Evolutionary conservation across 1,140 invertebrate genomes (phyloP).

Genomic region (Neomicropteryx cornuta): DNA sequence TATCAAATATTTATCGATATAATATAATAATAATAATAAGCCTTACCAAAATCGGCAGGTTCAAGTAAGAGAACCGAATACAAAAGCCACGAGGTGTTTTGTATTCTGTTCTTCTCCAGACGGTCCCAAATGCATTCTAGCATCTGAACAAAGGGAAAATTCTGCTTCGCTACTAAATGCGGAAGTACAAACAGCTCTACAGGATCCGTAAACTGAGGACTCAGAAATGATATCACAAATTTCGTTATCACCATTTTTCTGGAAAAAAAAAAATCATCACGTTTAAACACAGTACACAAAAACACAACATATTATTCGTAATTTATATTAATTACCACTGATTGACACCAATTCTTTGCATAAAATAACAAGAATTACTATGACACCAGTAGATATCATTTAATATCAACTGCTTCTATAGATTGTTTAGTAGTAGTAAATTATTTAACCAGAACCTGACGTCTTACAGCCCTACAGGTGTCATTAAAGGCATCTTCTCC

Average conservation of each 20-base stretch:
- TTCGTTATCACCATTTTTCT: slow-evolving; percentile 34
- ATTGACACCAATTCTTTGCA: too few relatives aligned
- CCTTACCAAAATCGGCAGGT: slow-evolving; percentile 49
- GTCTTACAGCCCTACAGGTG: too few relatives aligned
- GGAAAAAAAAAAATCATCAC: slow-evolving; percentile 17
- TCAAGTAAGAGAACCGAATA: slow-evolving; percentile 54
- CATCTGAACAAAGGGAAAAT: slow-evolving; percentile 41
- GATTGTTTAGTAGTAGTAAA: too few relatives aligned
- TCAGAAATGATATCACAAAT: slow-evolving; percentile 40
- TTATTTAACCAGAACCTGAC: too few relatives aligned
- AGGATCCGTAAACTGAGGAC: slow-evolving; percentile 40
- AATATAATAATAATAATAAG: slow-evolving; percentile 7
- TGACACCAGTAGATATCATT: too few relatives aligned
- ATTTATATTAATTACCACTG: too few relatives aligned
- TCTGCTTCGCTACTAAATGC: slow-evolving; percentile 26
- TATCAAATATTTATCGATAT: too few relatives aligned
- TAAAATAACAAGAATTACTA: too few relatives aligned
- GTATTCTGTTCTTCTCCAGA: slow-evolving; percentile 18
- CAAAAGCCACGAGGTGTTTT: slow-evolving; percentile 34
- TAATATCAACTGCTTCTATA: too few relatives aligned
- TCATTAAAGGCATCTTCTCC: too few relatives aligned
- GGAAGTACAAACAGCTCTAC: slow-evolving; percentile 45
- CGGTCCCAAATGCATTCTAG: slow-evolving; percentile 14
- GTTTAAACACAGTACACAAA: too few relatives aligned
- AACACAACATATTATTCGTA: too few relatives aligned